A percentile compares a stretch with the other conserved stretches of the same genome.
These are phyloP conservation scores for Phymanthus crucifer DNA, from an alignment of 92 coral and sea anemone genomes.

Conservation along the genomic window DNA sequence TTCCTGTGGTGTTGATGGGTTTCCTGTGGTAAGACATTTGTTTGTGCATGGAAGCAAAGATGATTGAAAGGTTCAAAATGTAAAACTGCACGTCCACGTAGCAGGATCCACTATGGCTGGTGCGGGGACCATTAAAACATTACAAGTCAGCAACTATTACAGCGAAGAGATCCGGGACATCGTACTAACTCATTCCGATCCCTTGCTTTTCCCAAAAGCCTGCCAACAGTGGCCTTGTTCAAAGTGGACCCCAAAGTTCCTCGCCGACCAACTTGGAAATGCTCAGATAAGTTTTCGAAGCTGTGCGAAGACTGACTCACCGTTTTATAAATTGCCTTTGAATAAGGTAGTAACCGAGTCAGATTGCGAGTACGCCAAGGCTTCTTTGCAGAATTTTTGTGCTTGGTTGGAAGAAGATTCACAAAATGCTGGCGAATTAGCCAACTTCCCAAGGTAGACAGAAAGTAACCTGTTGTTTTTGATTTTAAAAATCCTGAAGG, in stretches of 20 bases:
- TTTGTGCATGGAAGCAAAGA: not conserved
- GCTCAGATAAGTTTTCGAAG: constrained; percentile 79
- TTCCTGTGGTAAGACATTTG: too few relatives aligned
- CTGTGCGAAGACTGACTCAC: constrained; percentile 49
- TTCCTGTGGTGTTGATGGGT: too few relatives aligned
- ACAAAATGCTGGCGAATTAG: constrained; percentile 53
- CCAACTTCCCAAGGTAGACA: constrained; percentile 66
- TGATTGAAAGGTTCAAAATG: not conserved
- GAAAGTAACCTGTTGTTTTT: not conserved
- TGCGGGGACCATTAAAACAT: not conserved
- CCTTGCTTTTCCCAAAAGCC: constrained; percentile 63
- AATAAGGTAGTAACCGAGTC: constrained; percentile 76
- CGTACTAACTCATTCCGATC: constrained; percentile 49
- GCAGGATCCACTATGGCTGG: not conserved
- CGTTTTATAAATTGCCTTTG: constrained; percentile 31
- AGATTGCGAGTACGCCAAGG: constrained; percentile 79
- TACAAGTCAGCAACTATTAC: not conserved
- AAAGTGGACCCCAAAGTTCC: constrained; percentile 77
- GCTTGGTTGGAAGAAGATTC: constrained; percentile 73
- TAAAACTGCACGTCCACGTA: not conserved
- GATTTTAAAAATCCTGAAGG: too few relatives aligned
- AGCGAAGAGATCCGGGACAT: constrained; percentile 26
- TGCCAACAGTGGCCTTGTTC: constrained; percentile 69
- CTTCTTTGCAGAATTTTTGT: constrained; percentile 70
- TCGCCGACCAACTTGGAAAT: constrained; percentile 62